These are phyloP conservation scores for Sciurus carolinensis DNA, from an alignment of 2,797 vertebrate genomes.

Conservation along the genomic window DNA sequence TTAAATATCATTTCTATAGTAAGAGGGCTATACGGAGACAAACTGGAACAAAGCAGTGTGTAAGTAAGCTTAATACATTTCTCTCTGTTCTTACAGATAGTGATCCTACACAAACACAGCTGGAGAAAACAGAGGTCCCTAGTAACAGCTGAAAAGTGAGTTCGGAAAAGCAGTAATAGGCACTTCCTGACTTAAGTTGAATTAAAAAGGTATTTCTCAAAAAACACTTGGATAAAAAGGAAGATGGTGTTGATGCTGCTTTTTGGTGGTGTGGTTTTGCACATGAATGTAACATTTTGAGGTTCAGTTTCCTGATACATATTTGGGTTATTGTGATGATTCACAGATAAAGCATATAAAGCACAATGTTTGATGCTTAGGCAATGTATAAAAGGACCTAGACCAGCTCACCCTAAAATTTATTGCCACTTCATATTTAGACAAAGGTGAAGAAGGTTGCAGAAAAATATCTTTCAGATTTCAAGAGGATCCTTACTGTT, in stretches of 20 bases:
- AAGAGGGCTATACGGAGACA: not conserved
- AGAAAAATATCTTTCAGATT: not conserved
- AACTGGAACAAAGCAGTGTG: not conserved
- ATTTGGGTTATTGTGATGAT: not conserved
- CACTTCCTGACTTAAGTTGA: not conserved
- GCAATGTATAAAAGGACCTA: not conserved
- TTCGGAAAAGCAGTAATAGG: constrained; percentile 36
- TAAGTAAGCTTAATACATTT: not conserved
- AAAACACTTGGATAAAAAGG: constrained; percentile 42
- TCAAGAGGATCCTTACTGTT: not conserved
- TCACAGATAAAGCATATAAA: not conserved
- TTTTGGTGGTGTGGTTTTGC: not conserved
- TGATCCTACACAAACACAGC: constrained; percentile 68
- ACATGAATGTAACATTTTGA: not conserved
- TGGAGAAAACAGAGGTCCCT: constrained; percentile 77
- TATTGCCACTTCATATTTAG: constrained; percentile 2
- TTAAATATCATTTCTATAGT: not conserved
- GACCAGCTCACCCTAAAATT: not conserved
- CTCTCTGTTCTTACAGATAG: constrained; percentile 81
- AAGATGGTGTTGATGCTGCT: not conserved
- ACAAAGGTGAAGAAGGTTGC: constrained; percentile 23
- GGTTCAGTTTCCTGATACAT: constrained; percentile 1
- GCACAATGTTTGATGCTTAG: not conserved
- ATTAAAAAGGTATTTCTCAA: constrained; percentile 43
- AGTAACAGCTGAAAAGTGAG: constrained; percentile 87